A percentile compares a stretch with the other conserved stretches of the same genome.
These are phyloP conservation scores for Lysandra coridon DNA, from an alignment of 2,888 invertebrate genomes.

Conservation along the genomic window DNA sequence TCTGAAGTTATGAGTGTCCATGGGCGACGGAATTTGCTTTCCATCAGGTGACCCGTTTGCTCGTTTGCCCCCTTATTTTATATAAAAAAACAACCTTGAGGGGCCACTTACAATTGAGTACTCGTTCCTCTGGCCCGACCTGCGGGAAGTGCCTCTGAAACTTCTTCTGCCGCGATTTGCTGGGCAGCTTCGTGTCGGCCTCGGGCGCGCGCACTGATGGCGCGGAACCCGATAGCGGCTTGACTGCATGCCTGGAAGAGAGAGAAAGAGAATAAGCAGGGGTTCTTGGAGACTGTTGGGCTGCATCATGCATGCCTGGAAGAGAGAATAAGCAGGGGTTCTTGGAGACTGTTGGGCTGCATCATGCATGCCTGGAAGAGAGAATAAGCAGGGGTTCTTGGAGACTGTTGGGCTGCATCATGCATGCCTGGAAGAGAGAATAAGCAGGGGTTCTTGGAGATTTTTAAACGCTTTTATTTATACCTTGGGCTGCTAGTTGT, in stretches of 20 bases:
- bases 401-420: too few relatives aligned
- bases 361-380: slow-evolving; percentile 66
- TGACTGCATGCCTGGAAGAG: slow-evolving; percentile 75
- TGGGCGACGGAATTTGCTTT: too few relatives aligned
- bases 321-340: not conserved
- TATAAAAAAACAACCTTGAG: too few relatives aligned
- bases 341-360: too few relatives aligned
- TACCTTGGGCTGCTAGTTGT: too few relatives aligned
- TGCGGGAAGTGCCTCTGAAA: slow-evolving; percentile 93
- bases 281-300: not conserved
- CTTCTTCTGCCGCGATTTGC: slow-evolving; percentile 91
- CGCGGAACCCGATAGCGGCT: slow-evolving; percentile 81
- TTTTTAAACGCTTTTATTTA: not conserved
- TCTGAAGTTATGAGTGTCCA: too few relatives aligned
- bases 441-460: not conserved
- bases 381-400: not conserved
- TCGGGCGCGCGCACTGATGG: slow-evolving; percentile 62
- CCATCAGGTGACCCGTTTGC: too few relatives aligned
- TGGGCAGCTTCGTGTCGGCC: slow-evolving; percentile 77
- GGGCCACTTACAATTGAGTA: slow-evolving; percentile 88
- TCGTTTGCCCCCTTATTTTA: too few relatives aligned
- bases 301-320: slow-evolving; percentile 36
- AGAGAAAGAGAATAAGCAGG: not conserved
- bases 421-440: slow-evolving; percentile 36
- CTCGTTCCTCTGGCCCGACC: slow-evolving; percentile 90